Conservation (phyloP, 2,797 vertebrate genomes). For the Arctocebus calabarensis region DNA sequence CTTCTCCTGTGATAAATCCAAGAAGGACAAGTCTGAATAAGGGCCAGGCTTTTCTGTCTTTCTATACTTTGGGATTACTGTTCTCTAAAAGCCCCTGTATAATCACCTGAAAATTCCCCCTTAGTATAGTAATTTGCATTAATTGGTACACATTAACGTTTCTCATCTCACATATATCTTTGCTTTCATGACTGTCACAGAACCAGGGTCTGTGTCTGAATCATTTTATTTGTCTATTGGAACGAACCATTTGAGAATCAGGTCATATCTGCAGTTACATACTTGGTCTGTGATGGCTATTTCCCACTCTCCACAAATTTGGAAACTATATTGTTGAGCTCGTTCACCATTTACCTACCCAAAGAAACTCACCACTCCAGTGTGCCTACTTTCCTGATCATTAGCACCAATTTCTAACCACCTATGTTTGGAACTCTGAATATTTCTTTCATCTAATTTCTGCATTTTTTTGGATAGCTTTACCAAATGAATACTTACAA, state of each 20-base stretch:
- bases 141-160: neutral
- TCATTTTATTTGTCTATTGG: neutral
- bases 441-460: neutral
- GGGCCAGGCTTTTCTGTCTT: neutral
- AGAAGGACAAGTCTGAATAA: neutral
- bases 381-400: neutral
- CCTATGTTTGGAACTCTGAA: neutral
- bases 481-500: no score
- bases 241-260: neutral
- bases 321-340: neutral
- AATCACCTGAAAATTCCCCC: neutral
- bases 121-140: neutral
- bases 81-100: neutral
- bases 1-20: neutral
- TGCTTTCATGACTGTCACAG: neutral
- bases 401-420: neutral
- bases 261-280: neutral
- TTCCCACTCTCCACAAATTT: neutral
- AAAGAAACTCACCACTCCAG: neutral
- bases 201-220: neutral
- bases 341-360: neutral
- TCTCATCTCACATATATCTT: neutral
- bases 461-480: neutral
- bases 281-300: neutral
- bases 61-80: no score